phyloP scores from a whole-genome alignment of 1,140 invertebrate species.

The Bombus confusus region DNA sequence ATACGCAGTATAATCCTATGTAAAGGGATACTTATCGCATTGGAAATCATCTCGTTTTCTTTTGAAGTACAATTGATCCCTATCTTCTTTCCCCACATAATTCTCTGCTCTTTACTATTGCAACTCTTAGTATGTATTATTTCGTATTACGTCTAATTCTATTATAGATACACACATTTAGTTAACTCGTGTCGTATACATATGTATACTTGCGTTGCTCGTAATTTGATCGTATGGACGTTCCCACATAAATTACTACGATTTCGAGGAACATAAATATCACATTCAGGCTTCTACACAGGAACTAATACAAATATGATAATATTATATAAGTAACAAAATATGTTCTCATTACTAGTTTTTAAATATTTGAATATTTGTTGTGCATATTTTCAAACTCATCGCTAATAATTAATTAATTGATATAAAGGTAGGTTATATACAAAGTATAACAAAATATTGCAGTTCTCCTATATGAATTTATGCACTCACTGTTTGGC shows the following conservation, averaged over 20 bases:
- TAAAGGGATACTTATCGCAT: not conserved
- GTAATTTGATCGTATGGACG: conserved; percentile 1
- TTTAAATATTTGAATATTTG: not conserved
- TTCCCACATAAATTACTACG: not conserved
- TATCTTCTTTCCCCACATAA: not conserved
- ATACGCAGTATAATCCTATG: not conserved
- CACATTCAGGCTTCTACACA: no score
- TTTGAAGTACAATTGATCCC: not conserved
- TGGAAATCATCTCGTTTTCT: not conserved
- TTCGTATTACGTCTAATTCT: not conserved
- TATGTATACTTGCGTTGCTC: not conserved
- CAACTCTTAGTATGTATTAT: not conserved
- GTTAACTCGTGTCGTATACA: not conserved
- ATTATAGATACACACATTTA: not conserved
- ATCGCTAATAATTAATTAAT: not conserved
- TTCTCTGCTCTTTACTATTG: not conserved
- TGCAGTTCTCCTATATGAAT: not conserved
- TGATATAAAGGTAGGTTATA: not conserved
- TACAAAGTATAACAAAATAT: not conserved
- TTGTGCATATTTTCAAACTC: not conserved
- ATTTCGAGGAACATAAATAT: not conserved
- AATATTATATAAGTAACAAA: not conserved
- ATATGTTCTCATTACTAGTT: not conserved
- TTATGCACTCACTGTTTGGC: not conserved
- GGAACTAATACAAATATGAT: no score